Evolutionary conservation across 2,888 invertebrate genomes (phyloP).

Genomic region (Opisthograptis luteolata): DNA sequence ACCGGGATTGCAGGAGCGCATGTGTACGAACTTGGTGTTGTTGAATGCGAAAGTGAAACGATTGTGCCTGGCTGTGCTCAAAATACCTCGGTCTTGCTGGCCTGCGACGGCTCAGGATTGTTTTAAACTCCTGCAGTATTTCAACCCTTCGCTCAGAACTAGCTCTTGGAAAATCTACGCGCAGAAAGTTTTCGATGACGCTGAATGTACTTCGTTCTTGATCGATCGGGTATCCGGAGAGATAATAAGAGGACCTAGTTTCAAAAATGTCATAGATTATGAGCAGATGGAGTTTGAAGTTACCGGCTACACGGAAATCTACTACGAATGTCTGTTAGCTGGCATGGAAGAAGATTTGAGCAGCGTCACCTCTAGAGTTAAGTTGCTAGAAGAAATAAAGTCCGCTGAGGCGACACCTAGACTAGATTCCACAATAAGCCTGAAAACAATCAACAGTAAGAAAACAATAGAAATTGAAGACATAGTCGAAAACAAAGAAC

Average conservation of each 20-base stretch:
- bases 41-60: constrained; percentile 67
- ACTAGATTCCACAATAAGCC: constrained; percentile 41
- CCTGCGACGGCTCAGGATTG: constrained; percentile 67
- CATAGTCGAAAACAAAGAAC: constrained; percentile 21
- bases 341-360: constrained; percentile 64
- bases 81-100: constrained; percentile 65
- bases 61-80: constrained; percentile 66
- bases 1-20: constrained; percentile 71
- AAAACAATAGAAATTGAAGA: constrained; percentile 29
- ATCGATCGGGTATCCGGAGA: constrained; percentile 72
- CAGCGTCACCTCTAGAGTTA: constrained; percentile 69
- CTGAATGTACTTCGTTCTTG: constrained; percentile 65
- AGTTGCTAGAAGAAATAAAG: constrained; percentile 61
- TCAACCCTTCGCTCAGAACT: constrained; percentile 69
- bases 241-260: constrained; percentile 66
- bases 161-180: constrained; percentile 67
- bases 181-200: constrained; percentile 55
- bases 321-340: constrained; percentile 65
- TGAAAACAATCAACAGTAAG: constrained; percentile 33
- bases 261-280: constrained; percentile 75
- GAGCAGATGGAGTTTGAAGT: constrained; percentile 72
- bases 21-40: constrained; percentile 63
- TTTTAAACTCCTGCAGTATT: constrained; percentile 74
- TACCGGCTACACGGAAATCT: constrained; percentile 71
- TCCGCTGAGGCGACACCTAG: constrained; percentile 59